phyloP scores from a whole-genome alignment of 2,113 vertebrate species.

The Acanthochromis polyacanthus region DNA sequence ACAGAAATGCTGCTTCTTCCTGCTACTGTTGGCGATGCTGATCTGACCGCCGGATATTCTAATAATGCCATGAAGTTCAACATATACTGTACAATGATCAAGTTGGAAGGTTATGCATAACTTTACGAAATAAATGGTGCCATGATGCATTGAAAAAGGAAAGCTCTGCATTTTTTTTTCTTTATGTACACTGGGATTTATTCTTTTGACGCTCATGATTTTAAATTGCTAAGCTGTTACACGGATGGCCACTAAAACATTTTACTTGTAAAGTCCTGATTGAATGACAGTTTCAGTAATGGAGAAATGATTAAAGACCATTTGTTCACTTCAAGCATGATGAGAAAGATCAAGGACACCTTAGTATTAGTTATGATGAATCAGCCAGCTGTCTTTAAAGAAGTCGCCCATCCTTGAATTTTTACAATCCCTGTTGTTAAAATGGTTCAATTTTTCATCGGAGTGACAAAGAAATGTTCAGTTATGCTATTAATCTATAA shows the following conservation, averaged over 20 bases:
- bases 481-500: slow-evolving; percentile 15
- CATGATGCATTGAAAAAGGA: slow-evolving; percentile 74
- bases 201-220: not conserved
- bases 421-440: not conserved
- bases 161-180: not conserved
- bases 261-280: not conserved
- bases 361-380: slow-evolving; percentile 28
- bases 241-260: slow-evolving; percentile 4
- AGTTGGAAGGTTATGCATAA: slow-evolving; percentile 82
- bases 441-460: not conserved
- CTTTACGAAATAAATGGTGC: slow-evolving; percentile 82
- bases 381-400: not conserved
- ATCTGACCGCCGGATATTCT: slow-evolving; percentile 75
- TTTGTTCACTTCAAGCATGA: slow-evolving; percentile 15
- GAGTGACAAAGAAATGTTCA: slow-evolving; percentile 14
- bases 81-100: slow-evolving; percentile 80
- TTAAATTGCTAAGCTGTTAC: not conserved
- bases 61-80: slow-evolving; percentile 81
- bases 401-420: slow-evolving; percentile 3
- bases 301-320: slow-evolving; percentile 30
- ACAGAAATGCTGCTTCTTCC: slow-evolving; percentile 67
- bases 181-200: not conserved
- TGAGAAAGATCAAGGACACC: slow-evolving; percentile 39
- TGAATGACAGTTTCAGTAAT: slow-evolving; percentile 25
- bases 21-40: slow-evolving; percentile 62